A percentile compares a stretch with the other conserved stretches of the same genome.
Evolutionary conservation across 2,888 invertebrate genomes (phyloP).

Genomic region (Thecocarcelia acutangulata): DNA sequence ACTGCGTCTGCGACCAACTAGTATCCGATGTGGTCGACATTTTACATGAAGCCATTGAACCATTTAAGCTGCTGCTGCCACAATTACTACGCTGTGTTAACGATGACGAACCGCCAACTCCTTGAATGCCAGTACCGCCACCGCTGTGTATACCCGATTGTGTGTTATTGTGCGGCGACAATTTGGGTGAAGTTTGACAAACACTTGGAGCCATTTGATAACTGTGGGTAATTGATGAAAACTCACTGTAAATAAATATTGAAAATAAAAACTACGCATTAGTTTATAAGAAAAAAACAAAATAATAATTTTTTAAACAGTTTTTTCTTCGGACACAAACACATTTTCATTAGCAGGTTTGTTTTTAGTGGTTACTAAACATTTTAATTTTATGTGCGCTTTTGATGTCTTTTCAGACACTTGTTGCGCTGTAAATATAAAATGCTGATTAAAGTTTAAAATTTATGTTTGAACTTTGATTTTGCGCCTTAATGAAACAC

Average conservation of each 20-base stretch:
- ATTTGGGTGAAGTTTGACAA: constrained; percentile 78
- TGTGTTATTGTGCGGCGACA: constrained; percentile 73
- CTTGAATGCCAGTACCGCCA: constrained; percentile 48
- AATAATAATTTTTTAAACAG: neutral
- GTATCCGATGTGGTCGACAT: constrained; percentile 79
- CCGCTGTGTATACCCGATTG: constrained; percentile 70
- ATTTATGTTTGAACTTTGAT: neutral
- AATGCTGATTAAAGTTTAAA: neutral
- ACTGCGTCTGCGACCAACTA: constrained; percentile 80
- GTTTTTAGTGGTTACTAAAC: constrained; percentile 13
- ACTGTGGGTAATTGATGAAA: constrained; percentile 80
- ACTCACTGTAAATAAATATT: constrained; percentile 80
- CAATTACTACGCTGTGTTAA: constrained; percentile 74
- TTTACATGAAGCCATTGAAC: constrained; percentile 79
- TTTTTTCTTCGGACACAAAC: neutral
- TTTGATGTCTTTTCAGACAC: neutral
- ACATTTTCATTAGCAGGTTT: neutral
- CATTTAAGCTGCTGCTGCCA: constrained; percentile 76
- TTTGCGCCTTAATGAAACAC: neutral
- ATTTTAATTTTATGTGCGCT: constrained; percentile 11
- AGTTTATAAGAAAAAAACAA: constrained; percentile 11
- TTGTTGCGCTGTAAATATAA: neutral
- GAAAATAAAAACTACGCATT: constrained; percentile 39
- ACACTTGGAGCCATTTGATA: constrained; percentile 83
- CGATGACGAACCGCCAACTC: constrained; percentile 70